Evolutionary conservation across 1,140 invertebrate species (phyloP).

Genomic region (Eumeta japonica): DNA sequence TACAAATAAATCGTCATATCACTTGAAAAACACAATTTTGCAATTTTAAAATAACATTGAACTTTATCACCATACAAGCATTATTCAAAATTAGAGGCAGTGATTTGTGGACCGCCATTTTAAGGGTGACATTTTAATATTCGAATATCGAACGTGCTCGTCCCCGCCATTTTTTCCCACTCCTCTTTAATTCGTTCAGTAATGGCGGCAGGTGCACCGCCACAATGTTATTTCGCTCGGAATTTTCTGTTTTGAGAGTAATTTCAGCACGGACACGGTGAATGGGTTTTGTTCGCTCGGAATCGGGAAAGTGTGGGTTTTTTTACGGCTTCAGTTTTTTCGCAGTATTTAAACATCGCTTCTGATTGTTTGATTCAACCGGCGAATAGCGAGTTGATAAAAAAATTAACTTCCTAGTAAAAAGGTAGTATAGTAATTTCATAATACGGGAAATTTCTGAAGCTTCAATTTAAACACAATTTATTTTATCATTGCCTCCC

Average conservation of each 20-base stretch:
- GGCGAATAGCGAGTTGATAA: too few species aligned
- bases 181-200: slow-evolving; percentile 34
- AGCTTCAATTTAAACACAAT: too few species aligned
- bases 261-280: slow-evolving; percentile 30
- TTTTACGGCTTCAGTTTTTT: slow-evolving; percentile 12
- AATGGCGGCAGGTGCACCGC: slow-evolving; percentile 38
- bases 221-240: slow-evolving; percentile 34
- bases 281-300: slow-evolving; percentile 31
- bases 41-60: too few species aligned
- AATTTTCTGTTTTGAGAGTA: slow-evolving; percentile 27
- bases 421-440: too few species aligned
- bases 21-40: too few species aligned
- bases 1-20: too few species aligned
- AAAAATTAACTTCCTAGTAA: too few species aligned
- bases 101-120: slow-evolving; percentile 50
- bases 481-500: too few species aligned
- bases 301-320: slow-evolving; percentile 26
- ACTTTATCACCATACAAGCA: slow-evolving; percentile 49
- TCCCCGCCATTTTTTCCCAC: slow-evolving; percentile 26
- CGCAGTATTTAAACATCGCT: too few species aligned
- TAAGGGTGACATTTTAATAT: slow-evolving; percentile 41
- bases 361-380: too few species aligned
- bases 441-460: too few species aligned
- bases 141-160: slow-evolving; percentile 23
- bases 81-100: slow-evolving; percentile 40